Evolutionary conservation across 2,797 vertebrate species (phyloP), one percentile per base, ranked within the genome.

Genomic region (Myotis findleyi): DNA sequence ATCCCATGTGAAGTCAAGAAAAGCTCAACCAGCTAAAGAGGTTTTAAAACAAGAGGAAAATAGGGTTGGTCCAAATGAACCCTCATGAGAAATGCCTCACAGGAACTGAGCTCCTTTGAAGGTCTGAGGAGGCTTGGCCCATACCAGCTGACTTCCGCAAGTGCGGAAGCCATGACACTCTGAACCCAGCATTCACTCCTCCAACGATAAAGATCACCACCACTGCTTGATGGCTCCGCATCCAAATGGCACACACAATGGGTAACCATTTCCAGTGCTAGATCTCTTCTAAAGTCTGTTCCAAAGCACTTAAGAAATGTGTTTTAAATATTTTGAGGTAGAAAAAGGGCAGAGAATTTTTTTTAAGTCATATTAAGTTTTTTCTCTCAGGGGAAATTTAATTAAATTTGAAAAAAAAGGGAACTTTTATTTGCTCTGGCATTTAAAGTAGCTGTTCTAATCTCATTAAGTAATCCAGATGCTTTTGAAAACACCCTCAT

Each of bases 361-460:
- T 12, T n/a, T 20, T 30, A 47, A 72, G 6, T 36, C 71, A 47
- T 53, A 47, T 0, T 30, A 62, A 59, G 75, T 64, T 90, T 95
- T 64, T 89, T 38, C 36, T 6, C 30, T 4, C n/a, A 25, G 5
- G 36, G 57, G 7, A 96, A 97, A 87, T 82, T 93, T 91, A 96
- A 96, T 94, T 94, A 97, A 92, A 85, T 87, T 86, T 94, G 27
- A 77, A 80, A 4, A 7, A 14, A n/a, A 4, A 7, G 91, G 18
- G 44, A 96, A 87, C 17, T 59, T 93, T 73, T 47, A 84, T 94
- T 95, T 93, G 51, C 20, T 66, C 47, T 93, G 30, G 18, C 27
- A 81, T 81, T 94, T 72, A 59, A 87, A 38, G 92, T 77, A 90
- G 94, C 79, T 77, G 5, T 69, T 76, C 25, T 83, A 95, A 91